These are phyloP conservation scores for Trichosurus vulpecula DNA, from an alignment of 2,797 vertebrate species.

Conservation along the genomic window DNA sequence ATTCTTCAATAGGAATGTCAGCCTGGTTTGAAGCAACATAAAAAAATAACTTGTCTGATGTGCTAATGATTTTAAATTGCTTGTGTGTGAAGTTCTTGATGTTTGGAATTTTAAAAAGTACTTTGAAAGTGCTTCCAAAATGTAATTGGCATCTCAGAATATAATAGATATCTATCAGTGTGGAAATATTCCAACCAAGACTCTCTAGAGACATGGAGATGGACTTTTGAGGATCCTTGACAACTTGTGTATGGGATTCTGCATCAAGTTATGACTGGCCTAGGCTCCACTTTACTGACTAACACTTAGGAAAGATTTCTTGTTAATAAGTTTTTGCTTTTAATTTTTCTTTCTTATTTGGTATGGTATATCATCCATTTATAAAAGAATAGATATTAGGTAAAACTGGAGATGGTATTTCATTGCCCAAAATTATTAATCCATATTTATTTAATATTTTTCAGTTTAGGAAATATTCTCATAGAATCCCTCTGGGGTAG, in stretches of 20 bases:
- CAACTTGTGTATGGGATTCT: neutral
- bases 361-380: neutral
- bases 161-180: neutral
- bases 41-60: neutral
- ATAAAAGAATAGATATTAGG: neutral
- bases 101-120: constrained; percentile 21
- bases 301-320: neutral
- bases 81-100: constrained; percentile 3
- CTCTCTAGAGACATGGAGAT: neutral
- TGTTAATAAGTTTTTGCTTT: neutral
- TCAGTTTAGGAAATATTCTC: neutral
- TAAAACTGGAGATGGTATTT: neutral
- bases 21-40: constrained; percentile 22
- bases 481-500: neutral
- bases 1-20: neutral
- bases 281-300: neutral
- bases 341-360: constrained; percentile 11
- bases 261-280: neutral
- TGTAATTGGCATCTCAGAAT: constrained; percentile 5
- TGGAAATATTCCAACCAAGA: constrained; percentile 8
- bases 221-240: neutral
- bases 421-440: neutral
- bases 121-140: neutral
- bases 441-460: neutral
- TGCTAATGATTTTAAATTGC: constrained; percentile 34